Evolutionary conservation across 2,113 vertebrate genomes (phyloP).

Genomic region (Puma concolor): DNA sequence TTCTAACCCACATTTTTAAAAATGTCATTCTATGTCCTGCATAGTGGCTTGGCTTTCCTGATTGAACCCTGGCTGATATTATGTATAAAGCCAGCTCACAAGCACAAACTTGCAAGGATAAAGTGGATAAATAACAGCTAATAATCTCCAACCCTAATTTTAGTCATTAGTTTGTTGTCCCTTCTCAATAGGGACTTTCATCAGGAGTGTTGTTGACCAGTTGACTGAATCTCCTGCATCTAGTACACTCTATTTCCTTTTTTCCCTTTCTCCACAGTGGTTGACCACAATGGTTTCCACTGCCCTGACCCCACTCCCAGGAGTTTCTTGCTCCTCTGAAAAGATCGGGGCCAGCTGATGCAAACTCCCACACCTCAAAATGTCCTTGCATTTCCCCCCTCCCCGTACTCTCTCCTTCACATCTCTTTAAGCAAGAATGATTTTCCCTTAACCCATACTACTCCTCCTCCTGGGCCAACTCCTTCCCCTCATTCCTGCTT

Average conservation of each 20-base stretch:
- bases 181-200: neutral
- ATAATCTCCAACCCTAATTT: neutral
- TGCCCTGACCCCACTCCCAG: neutral
- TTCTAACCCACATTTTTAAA: neutral
- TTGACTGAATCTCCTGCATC: neutral
- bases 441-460: accelerated
- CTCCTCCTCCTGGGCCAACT: neutral
- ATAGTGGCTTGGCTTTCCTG: neutral
- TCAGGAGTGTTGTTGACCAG: neutral
- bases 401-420: too few species aligned
- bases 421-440: neutral
- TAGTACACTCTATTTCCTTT: neutral
- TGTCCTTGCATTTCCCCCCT: accelerated
- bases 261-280: neutral
- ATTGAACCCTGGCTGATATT: neutral
- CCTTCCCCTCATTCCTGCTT: neutral
- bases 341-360: neutral
- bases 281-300: neutral
- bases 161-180: neutral
- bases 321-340: neutral
- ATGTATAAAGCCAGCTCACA: neutral
- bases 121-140: neutral
- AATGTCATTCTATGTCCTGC: neutral
- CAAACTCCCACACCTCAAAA: neutral
- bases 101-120: neutral